phyloP scores from a whole-genome alignment of 2,113 vertebrate species.

The Caranx ignobilis region DNA sequence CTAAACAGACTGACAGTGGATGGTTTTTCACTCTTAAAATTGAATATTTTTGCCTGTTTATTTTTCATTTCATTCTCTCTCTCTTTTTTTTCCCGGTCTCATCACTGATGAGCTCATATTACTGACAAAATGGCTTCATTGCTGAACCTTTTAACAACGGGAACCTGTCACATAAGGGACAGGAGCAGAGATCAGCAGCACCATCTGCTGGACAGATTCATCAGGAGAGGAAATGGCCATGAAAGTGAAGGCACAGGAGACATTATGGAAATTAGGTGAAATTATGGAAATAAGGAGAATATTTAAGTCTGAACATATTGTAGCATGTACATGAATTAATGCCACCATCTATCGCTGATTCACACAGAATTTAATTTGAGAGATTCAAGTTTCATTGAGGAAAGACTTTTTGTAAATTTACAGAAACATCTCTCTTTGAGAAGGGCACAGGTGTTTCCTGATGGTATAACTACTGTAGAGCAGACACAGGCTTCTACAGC shows the following conservation, averaged over 20 bases:
- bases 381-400: background rate
- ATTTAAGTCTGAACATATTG: background rate
- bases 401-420: background rate
- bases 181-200: constrained; percentile 49
- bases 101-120: constrained; percentile 24
- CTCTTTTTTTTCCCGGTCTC: background rate
- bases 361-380: background rate
- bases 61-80: too few relatives aligned
- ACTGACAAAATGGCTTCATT: constrained; percentile 55
- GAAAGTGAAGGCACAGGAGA: background rate
- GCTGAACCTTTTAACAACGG: constrained; percentile 30
- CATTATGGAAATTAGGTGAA: background rate
- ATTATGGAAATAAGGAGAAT: background rate
- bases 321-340: background rate
- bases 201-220: constrained; percentile 70
- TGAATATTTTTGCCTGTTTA: background rate
- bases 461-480: background rate
- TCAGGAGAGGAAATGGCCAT: background rate
- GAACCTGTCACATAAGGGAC: background rate
- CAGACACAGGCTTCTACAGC: background rate
- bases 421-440: background rate
- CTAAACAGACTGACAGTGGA: constrained; percentile 13
- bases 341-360: background rate
- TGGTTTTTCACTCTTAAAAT: constrained; percentile 5
- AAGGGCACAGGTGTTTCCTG: background rate